Base-by-base conservation (phyloP, 2,888 invertebrate genomes). In the Callinectes sapidus region DNA sequence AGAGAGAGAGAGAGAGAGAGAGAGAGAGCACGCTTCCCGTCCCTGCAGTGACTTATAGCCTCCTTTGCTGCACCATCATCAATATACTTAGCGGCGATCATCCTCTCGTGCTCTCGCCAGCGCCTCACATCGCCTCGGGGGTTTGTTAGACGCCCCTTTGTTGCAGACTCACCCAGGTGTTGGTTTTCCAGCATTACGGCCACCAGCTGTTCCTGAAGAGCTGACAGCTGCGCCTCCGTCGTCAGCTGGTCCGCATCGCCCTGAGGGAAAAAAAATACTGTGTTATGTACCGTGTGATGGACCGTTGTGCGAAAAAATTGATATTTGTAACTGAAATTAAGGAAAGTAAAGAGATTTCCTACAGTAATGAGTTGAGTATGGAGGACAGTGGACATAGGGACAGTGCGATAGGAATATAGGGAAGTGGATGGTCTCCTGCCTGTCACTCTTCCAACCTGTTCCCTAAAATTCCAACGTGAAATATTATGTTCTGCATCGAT, bases 151-250 rank as follows among this genome's bases (percentile, higher is more conserved):
- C 71, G 28, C 28, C 13, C 28, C 28, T 71, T 28, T 71, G n/a
- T 3, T n/a, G 71, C 23, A 42, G n/a, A 90, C 92, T 90, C 42
- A 92, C 92, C 86, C n/a, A 92, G 88, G 91, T 92, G 92, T 39
- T 92, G 92, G 86, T 92, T 92, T n/a, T 92, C 92, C 89, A 92
- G 81, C 92, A 92, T 92, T 85, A 92, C 92, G 23, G 92, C 92
- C 48, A 92, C 92, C 66, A 92, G 92, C 88, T 92, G 92, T 88
- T 92, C 92, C 61, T 92, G 92, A 3, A 92, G 91, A 23, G 92
- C 92, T 32, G 92, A 90, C 88, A 92, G 91, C 85, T 92, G 92
- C 14, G 85, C 88, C 81, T 92, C 92, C 23, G 89, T 85, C n/a
- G 88, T 42, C 81, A 77, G 87, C 89, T 90, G 89, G 77, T 92